Evolutionary conservation across 2,888 invertebrate genomes (phyloP).

Genomic region (Cheilosia grossa): DNA sequence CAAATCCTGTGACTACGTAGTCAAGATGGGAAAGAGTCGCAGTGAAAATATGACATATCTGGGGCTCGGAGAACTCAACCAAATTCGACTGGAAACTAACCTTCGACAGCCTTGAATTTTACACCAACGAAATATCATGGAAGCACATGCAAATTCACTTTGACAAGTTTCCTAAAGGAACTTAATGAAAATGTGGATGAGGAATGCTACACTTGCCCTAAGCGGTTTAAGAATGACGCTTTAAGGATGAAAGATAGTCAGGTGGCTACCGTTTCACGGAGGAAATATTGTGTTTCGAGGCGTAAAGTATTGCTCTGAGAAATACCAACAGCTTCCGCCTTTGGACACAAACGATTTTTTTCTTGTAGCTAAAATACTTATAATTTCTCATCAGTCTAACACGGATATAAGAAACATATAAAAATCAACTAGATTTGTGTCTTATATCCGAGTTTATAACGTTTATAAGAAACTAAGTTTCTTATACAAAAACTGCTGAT

Average conservation of each 20-base stretch:
- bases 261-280: too few species aligned
- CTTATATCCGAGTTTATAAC: too few species aligned
- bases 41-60: neutral
- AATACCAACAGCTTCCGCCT: too few species aligned
- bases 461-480: too few species aligned
- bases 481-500: too few species aligned
- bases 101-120: neutral
- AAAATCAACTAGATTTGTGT: too few species aligned
- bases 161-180: neutral
- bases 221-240: neutral
- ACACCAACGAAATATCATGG: neutral
- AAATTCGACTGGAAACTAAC: conserved; percentile 20
- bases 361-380: too few species aligned
- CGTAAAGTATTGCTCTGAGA: too few species aligned
- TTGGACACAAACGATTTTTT: too few species aligned
- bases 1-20: neutral
- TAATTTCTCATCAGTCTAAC: too few species aligned
- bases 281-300: too few species aligned
- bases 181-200: neutral
- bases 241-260: neutral
- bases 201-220: neutral
- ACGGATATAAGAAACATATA: too few species aligned
- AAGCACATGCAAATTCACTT: conserved; percentile 12
- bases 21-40: neutral
- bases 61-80: neutral